These are phyloP conservation scores for Neoseiulus cucumeris DNA, from an alignment of 1,140 invertebrate species.

Conservation along the genomic window DNA sequence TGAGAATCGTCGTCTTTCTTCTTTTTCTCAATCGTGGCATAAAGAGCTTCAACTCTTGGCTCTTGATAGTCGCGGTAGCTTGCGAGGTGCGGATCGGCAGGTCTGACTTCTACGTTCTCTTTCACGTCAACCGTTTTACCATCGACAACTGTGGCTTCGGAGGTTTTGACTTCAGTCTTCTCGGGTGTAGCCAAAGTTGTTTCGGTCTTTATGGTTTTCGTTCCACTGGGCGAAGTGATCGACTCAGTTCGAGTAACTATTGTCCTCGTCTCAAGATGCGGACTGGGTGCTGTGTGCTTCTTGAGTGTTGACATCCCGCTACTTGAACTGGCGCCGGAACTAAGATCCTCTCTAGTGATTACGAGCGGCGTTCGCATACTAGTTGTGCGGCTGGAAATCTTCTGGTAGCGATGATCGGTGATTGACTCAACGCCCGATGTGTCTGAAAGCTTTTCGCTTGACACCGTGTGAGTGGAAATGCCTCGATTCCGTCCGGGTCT, in stretches of 20 bases:
- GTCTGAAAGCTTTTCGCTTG: constrained; percentile 4
- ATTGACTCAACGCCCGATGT: background rate
- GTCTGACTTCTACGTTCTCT: background rate
- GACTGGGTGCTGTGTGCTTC: background rate
- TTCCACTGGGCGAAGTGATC: background rate
- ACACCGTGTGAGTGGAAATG: background rate
- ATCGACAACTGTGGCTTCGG: background rate
- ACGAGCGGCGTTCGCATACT: background rate
- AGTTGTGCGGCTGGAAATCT: background rate
- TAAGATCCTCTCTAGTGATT: background rate
- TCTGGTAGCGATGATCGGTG: background rate
- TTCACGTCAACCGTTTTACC: background rate
- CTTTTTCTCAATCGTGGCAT: background rate
- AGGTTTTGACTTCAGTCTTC: constrained; percentile 7
- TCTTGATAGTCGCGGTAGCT: background rate
- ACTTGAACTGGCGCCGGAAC: background rate
- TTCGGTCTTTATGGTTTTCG: background rate
- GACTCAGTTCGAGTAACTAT: constrained; percentile 2
- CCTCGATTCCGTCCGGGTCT: background rate
- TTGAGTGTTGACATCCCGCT: background rate
- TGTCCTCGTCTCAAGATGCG: background rate
- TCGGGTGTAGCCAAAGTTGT: constrained; percentile 5
- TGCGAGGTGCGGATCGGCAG: background rate
- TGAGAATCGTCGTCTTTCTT: background rate
- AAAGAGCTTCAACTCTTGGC: background rate